These are phyloP conservation scores for Notarius quadriscutis DNA, from an alignment of 2,113 vertebrate species.

Conservation along the genomic window DNA sequence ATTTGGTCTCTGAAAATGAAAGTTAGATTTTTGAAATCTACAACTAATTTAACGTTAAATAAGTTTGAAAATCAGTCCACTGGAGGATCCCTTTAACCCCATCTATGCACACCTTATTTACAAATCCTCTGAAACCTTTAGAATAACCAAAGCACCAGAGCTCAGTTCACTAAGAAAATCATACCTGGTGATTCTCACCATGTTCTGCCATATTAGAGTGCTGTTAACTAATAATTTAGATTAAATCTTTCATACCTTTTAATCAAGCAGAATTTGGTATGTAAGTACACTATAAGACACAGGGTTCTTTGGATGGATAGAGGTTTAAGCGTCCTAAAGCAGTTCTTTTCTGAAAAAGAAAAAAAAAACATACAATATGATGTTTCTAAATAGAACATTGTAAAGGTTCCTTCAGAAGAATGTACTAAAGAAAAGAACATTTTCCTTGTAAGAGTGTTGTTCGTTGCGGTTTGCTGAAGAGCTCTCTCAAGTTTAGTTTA, in stretches of 20 bases:
- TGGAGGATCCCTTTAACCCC: no score
- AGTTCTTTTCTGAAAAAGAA: background rate
- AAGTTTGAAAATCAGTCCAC: no score
- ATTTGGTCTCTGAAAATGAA: no score
- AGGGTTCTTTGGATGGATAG: background rate
- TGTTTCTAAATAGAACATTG: background rate
- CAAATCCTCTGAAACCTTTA: background rate
- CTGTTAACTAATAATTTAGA: background rate
- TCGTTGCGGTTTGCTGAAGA: slow-evolving; percentile 16
- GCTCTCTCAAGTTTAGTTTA: slow-evolving; percentile 40
- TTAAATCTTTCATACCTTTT: background rate
- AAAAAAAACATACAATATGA: background rate
- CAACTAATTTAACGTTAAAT: no score
- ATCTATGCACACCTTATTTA: background rate
- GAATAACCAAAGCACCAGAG: background rate
- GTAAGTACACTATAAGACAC: background rate
- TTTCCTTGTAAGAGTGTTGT: background rate
- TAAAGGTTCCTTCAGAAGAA: background rate
- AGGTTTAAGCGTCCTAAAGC: background rate
- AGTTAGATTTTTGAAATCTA: no score
- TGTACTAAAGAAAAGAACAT: background rate
- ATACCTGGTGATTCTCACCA: background rate
- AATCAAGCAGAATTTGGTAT: background rate
- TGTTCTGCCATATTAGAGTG: background rate
- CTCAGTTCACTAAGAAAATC: background rate